These are phyloP conservation scores for Noctua janthe DNA, from an alignment of 2,888 invertebrate species.

Conservation along the genomic window DNA sequence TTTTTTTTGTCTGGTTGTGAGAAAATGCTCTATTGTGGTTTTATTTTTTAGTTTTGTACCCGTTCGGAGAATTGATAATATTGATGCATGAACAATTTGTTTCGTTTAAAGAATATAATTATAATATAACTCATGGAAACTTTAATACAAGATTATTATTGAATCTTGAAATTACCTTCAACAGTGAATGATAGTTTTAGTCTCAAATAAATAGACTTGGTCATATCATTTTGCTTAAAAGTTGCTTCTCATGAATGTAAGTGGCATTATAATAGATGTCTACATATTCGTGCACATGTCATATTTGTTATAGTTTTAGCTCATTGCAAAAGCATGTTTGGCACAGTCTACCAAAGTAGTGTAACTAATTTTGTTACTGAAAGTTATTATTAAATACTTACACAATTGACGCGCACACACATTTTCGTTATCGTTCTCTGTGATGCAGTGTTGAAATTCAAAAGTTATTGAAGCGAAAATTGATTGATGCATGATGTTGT, in stretches of 20 bases:
- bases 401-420: constrained; percentile 37
- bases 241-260: background rate
- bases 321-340: constrained; percentile 54
- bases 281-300: background rate
- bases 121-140: background rate
- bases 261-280: background rate
- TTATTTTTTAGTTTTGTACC: background rate
- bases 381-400: constrained; percentile 48
- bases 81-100: background rate
- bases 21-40: background rate
- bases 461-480: constrained; percentile 54
- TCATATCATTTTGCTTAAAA: background rate
- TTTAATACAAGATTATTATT: background rate
- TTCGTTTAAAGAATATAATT: background rate
- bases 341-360: constrained; percentile 31
- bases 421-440: constrained; percentile 10
- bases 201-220: background rate
- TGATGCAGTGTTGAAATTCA: constrained; percentile 41
- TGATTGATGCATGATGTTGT: constrained; percentile 59
- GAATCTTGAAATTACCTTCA: background rate
- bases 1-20: too few species aligned
- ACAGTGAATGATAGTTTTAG: background rate
- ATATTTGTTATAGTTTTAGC: constrained; percentile 26
- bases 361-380: constrained; percentile 41
- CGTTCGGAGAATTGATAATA: background rate